Evolutionary conservation across 92 coral and sea anemone genomes (phyloP).

Genomic region (Plumapathes pennacea): DNA sequence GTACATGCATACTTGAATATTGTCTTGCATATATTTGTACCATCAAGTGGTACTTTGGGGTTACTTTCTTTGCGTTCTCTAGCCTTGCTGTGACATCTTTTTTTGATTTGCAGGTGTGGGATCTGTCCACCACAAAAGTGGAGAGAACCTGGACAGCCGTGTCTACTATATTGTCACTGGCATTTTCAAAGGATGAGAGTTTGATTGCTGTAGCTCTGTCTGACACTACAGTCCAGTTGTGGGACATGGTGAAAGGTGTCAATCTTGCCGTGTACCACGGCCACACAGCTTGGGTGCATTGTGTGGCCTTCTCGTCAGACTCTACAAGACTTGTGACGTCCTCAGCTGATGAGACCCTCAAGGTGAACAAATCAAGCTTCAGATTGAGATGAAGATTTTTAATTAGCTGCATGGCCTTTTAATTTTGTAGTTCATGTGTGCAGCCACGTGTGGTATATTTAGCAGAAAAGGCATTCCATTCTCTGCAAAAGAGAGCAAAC

Average conservation of each 20-base stretch:
- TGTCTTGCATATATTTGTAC: too few relatives aligned
- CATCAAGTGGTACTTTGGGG: too few relatives aligned
- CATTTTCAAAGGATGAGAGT: slow-evolving; percentile 63
- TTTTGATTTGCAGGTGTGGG: slow-evolving; percentile 1
- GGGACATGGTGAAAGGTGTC: slow-evolving; percentile 68
- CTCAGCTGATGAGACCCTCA: slow-evolving; percentile 93
- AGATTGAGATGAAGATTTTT: neutral
- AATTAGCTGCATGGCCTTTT: too few relatives aligned
- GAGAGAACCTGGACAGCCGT: too few relatives aligned
- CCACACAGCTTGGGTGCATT: slow-evolving; percentile 91
- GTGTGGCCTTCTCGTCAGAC: slow-evolving; percentile 81
- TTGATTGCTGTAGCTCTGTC: slow-evolving; percentile 84
- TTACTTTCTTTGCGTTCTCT: too few relatives aligned
- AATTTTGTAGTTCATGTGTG: too few relatives aligned
- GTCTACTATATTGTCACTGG: slow-evolving; percentile 73
- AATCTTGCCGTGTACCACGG: slow-evolving; percentile 77
- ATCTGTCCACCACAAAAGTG: slow-evolving; percentile 24
- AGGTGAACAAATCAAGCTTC: slow-evolving; percentile 32
- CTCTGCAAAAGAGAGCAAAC: too few relatives aligned
- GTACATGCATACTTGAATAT: too few relatives aligned
- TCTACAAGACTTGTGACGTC: slow-evolving; percentile 75
- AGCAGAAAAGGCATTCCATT: too few relatives aligned
- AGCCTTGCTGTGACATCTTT: neutral
- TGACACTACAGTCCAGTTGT: slow-evolving; percentile 87
- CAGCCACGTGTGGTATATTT: too few relatives aligned